Evolutionary conservation across 1,140 invertebrate genomes (phyloP).

Genomic region (Pachypeltis micranthus): DNA sequence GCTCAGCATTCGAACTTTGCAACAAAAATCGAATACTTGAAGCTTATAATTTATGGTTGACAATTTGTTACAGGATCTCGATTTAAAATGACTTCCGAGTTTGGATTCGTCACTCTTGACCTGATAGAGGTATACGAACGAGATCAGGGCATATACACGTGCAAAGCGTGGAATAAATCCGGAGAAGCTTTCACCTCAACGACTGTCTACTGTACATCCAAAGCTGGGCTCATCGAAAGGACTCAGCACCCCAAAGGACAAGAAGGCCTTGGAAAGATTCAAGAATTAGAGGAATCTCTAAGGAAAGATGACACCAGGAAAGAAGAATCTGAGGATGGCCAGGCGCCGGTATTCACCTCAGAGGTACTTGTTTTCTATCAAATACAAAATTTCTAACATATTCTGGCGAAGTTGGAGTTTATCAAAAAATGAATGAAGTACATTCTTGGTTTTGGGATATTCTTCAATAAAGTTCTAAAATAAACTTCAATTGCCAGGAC

Average conservation of each 20-base stretch:
- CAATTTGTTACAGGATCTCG: constrained; percentile 52
- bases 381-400: not conserved
- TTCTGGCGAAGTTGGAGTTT: not conserved
- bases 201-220: constrained; percentile 69
- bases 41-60: too few relatives aligned
- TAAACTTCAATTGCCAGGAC: too few relatives aligned
- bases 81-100: constrained; percentile 80
- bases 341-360: constrained; percentile 76
- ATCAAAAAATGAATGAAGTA: too few relatives aligned
- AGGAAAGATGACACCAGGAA: constrained; percentile 51
- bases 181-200: constrained; percentile 87
- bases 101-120: constrained; percentile 84
- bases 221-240: constrained; percentile 69
- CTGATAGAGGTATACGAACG: constrained; percentile 78
- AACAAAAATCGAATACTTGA: not conserved
- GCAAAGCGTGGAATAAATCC: constrained; percentile 70
- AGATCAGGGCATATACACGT: constrained; percentile 90
- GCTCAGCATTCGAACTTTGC: too few relatives aligned
- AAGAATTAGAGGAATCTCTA: constrained; percentile 76
- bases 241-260: constrained; percentile 89
- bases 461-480: too few relatives aligned
- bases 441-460: too few relatives aligned
- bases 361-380: constrained; percentile 35
- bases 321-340: constrained; percentile 60
- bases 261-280: constrained; percentile 79